Evolutionary conservation across 2,888 invertebrate species (phyloP), one percentile per base, ranked within the genome.

Genomic region (Eristalis tenax): DNA sequence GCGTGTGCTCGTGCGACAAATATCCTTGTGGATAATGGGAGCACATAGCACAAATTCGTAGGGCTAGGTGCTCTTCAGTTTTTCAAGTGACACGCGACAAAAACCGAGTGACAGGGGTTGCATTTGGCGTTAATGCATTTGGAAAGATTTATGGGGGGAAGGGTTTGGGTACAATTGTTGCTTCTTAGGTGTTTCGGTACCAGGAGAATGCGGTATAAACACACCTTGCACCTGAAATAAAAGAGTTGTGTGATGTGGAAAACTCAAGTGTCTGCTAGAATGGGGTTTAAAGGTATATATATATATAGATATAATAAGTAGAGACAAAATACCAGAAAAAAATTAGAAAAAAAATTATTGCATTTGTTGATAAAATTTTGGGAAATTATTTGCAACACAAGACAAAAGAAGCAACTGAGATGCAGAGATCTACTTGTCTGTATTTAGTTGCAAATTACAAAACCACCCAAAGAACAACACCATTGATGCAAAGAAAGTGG

Each of bases 1-100:
- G 85, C 85, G 85, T 86, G 82, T 78, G 82, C 43, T 85, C 85
- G 82, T 82, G 77, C 85, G 85, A 86, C 82, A 86, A 82, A 86
- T 86, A 82, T 82, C 85, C 77, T 82, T 63, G 61, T 8, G 82
- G 78, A 74, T 74, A 77, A 85, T 68, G 84, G 40, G 70, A 50
- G 59, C 28, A 73, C 64, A 73, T 69, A 69, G 74, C 61, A 68
- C 40, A 61, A 69, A 32, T 59, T 69, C 57, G 50, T 11, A 23
- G 81, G 38, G 59, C 68, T 78, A 77, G 71, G 57, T 71, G 65
- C 74, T 74, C 77, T 86, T 86, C 38, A 86, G 65, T 69, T 70
- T 82, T 78, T 85, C 68, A 85, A 85, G 85, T 69, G 81, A 26
- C 73, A 84, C 76, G 68, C 81, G 81, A 50, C 80, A n/a, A n/a